These are phyloP conservation scores for Carollia perspicillata DNA, from an alignment of 2,113 vertebrate genomes.

Conservation along the genomic window DNA sequence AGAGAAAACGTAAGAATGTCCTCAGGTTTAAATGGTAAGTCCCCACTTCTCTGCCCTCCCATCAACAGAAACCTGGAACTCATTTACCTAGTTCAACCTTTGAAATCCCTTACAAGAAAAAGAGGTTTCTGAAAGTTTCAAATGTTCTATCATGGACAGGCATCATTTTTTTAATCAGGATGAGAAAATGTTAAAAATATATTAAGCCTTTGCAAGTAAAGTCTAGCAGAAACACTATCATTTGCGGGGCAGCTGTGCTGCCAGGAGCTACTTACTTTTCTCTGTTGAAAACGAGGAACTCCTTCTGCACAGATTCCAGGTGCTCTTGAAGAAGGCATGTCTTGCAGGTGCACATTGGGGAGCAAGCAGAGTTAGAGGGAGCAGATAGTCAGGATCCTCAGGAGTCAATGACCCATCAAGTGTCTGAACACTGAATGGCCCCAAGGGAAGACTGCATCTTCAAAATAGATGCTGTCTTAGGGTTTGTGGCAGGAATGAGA, in stretches of 20 bases:
- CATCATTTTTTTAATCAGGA: not conserved
- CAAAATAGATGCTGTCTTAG: not conserved
- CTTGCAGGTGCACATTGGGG: constrained; percentile 72
- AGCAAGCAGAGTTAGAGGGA: not conserved
- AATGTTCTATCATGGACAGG: not conserved
- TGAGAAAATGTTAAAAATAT: not conserved
- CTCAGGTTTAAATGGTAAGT: not conserved
- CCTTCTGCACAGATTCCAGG: constrained; percentile 92
- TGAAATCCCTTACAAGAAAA: not conserved
- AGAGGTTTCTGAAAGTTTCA: not conserved
- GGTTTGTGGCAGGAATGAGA: not conserved
- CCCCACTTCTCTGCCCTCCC: not conserved
- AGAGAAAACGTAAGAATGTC: not conserved
- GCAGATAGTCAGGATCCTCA: not conserved
- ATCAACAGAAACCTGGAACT: not conserved
- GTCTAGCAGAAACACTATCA: not conserved
- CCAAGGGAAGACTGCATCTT: not conserved
- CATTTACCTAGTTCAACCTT: not conserved
- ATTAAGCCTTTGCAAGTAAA: not conserved
- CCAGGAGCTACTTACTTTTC: constrained; percentile 91
- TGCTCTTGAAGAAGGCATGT: constrained; percentile 91
- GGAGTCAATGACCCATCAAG: not conserved
- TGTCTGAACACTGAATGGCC: not conserved
- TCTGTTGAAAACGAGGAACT: constrained; percentile 99
- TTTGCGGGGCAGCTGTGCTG: not conserved